Evolutionary conservation across 2,888 invertebrate species (phyloP).

Genomic region (Colostygia pectinataria): DNA sequence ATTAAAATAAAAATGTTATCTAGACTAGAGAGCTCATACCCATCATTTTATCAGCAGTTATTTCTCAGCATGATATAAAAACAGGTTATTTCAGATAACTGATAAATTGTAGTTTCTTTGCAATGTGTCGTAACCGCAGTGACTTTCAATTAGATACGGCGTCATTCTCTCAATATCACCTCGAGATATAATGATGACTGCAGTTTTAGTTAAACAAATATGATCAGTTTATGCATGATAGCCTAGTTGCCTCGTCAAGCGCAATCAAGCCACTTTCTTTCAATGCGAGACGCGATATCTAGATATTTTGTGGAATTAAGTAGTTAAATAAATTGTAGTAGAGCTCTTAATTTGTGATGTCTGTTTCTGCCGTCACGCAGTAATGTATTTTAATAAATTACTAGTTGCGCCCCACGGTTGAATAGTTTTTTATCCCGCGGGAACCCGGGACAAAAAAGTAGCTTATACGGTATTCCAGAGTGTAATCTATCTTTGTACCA

Average conservation of each 20-base stretch:
- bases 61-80: too few relatives aligned
- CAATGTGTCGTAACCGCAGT: neutral
- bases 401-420: too few relatives aligned
- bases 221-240: neutral
- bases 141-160: neutral
- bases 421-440: too few relatives aligned
- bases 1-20: too few relatives aligned
- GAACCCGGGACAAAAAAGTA: too few relatives aligned
- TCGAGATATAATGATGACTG: neutral
- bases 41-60: neutral
- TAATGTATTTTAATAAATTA: too few relatives aligned
- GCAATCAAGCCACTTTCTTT: slow-evolving; percentile 9
- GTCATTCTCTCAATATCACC: neutral
- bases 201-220: neutral
- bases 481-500: too few relatives aligned
- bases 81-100: neutral
- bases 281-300: neutral
- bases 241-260: slow-evolving; percentile 8
- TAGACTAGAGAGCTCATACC: neutral
- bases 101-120: neutral
- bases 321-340: too few relatives aligned
- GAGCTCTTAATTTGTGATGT: too few relatives aligned
- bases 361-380: too few relatives aligned
- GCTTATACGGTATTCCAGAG: too few relatives aligned
- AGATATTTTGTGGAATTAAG: neutral